Evolutionary conservation across 2,113 vertebrate species (phyloP).

Genomic region (Tenrec ecaudatus): DNA sequence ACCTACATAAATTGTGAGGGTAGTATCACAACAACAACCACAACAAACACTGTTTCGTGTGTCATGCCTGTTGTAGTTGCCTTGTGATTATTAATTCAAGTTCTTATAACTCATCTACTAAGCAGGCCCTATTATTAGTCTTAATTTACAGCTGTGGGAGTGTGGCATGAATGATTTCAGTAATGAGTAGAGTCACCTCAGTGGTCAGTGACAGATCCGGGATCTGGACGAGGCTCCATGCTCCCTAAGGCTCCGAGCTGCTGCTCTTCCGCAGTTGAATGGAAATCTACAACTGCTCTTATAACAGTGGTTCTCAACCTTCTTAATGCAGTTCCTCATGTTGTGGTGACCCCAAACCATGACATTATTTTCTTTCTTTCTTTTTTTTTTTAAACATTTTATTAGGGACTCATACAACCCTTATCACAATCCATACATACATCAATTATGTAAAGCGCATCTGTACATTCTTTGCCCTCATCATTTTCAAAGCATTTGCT

Average conservation of each 20-base stretch:
- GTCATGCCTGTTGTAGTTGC: background rate
- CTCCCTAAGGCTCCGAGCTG: background rate
- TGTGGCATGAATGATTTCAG: background rate
- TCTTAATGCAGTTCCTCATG: too few species aligned
- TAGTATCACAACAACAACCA: background rate
- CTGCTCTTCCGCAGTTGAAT: background rate
- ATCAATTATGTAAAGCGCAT: too few species aligned
- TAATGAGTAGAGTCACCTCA: background rate
- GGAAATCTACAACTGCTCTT: background rate
- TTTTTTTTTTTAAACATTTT: too few species aligned
- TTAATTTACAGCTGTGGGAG: conserved; percentile 4
- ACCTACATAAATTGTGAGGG: background rate
- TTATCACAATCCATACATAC: too few species aligned
- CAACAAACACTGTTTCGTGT: background rate
- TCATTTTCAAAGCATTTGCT: too few species aligned
- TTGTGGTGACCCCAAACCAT: too few species aligned
- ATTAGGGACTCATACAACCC: too few species aligned
- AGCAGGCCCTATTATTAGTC: background rate
- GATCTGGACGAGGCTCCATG: background rate
- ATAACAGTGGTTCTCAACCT: too few species aligned
- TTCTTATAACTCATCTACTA: background rate
- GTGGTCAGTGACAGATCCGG: background rate
- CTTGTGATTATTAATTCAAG: background rate
- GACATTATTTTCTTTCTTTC: too few species aligned
- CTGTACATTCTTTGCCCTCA: too few species aligned